Conservation (phyloP, 2,888 invertebrate genomes). For the Coelinius sp. region DNA sequence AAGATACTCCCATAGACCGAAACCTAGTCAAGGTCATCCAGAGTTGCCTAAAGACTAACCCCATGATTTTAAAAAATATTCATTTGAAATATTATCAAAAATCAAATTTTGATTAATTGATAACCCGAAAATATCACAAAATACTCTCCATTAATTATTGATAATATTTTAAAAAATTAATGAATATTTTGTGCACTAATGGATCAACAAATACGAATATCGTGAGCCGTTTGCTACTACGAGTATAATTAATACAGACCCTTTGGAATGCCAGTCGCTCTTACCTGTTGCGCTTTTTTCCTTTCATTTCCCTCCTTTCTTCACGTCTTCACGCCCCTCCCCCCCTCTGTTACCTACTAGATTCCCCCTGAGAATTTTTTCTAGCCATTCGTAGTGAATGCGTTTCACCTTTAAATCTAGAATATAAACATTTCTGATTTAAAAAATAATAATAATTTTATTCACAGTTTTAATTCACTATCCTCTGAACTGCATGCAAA, state of each 20-base stretch:
- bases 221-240: conserved; percentile 46
- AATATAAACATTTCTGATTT: not conserved
- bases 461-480: conserved; percentile 26
- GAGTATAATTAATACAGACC: conserved; percentile 70
- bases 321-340: conserved; percentile 30
- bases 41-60: not conserved
- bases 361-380: not conserved
- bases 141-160: not conserved
- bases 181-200: too few species aligned
- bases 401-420: not conserved
- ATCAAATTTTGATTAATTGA: too few species aligned
- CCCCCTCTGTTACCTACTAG: conserved; percentile 32
- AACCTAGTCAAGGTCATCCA: not conserved
- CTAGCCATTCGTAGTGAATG: not conserved
- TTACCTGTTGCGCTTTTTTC: conserved; percentile 44
- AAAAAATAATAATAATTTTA: too few species aligned
- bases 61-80: conserved; percentile 49
- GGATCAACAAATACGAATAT: conserved; percentile 45
- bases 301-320: conserved; percentile 30
- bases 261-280: conserved; percentile 69
- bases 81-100: conserved; percentile 49
- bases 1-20: not conserved
- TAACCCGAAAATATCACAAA: too few species aligned
- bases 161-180: conserved; percentile 1
- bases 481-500: conserved; percentile 14